Base-by-base conservation (phyloP, 2,888 invertebrate species). In the Agrilus cyanescens region DNA sequence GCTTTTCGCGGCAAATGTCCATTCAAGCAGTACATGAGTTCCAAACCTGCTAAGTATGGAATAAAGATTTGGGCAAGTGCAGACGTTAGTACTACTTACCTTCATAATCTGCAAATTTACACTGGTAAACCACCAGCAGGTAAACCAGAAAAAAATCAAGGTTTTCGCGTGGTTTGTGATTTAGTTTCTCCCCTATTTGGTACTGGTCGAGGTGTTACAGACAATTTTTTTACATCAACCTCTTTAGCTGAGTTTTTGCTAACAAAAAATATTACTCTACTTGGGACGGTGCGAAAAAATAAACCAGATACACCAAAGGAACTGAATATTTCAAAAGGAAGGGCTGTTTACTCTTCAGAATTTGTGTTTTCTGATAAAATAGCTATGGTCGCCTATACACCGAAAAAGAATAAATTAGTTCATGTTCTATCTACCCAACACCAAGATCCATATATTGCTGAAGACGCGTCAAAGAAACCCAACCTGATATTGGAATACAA, bases 131-230 rank as follows among this genome's bases (percentile, higher is more conserved):
- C 39, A 8, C 40, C 44, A 43, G 44, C 40, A 20, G 44, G 33
- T 45, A 47, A 50, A 14, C 51, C 54, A 38, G 51, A 47, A 46
- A 54, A 56, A 43, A 39, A 33, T n/a, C 38, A 46, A 37, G 57
- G 57, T 40, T 54, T 51, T 37, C 50, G 54, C 49, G 53, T 53
- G 16, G 55, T 58, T 33, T 56, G 55, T 53, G 53, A 56, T 29
- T 51, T 57, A 25, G 6, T 31, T 1, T 13, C 12, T 29, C 38
- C 33, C 3, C 12, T 14, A 14, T 53, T 45, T 52, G 55, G 54
- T 45, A 53, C 53, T 40, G 48, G 55, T 25, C 45, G 58, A 51
- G 54, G 50, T 30, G 47, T 53, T 42, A 40, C 42, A 1, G 52
- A 56, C 36, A 53, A 54, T 40, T 55, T 45, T 46, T 54, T 53